These are phyloP conservation scores for Ellobius talpinus DNA, from an alignment of 2,113 vertebrate species.

Conservation along the genomic window DNA sequence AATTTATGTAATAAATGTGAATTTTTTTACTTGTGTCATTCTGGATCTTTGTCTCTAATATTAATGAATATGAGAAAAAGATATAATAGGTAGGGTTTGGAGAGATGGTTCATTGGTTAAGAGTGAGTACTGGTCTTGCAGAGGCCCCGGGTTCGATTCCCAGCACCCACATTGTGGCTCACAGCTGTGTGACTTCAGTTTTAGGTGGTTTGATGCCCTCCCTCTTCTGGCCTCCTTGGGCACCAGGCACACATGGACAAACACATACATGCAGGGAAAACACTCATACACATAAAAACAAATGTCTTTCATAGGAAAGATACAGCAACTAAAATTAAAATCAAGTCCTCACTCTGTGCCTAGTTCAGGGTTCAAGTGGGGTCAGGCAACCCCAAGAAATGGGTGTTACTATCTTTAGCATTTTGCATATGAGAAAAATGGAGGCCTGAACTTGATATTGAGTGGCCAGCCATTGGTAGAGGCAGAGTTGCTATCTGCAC, in stretches of 20 bases:
- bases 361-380: neutral
- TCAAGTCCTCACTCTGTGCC: neutral
- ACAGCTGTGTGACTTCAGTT: neutral
- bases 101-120: neutral
- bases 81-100: neutral
- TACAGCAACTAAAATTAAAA: neutral
- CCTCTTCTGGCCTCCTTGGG: neutral
- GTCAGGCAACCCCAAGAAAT: neutral
- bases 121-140: neutral
- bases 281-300: neutral
- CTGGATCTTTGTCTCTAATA: neutral
- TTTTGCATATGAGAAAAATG: slow-evolving; percentile 30
- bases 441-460: neutral
- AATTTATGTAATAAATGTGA: slow-evolving; percentile 22
- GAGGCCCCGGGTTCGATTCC: neutral
- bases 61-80: slow-evolving; percentile 6
- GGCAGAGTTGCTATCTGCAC: rapidly evolving
- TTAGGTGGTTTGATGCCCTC: neutral
- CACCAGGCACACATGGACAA: neutral
- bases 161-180: too few species aligned
- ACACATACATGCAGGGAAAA: neutral
- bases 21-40: neutral
- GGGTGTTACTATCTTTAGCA: neutral
- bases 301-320: neutral
- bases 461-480: too few species aligned